Conservation (phyloP, 2,888 invertebrate species). For the Cinara cedri region DNA sequence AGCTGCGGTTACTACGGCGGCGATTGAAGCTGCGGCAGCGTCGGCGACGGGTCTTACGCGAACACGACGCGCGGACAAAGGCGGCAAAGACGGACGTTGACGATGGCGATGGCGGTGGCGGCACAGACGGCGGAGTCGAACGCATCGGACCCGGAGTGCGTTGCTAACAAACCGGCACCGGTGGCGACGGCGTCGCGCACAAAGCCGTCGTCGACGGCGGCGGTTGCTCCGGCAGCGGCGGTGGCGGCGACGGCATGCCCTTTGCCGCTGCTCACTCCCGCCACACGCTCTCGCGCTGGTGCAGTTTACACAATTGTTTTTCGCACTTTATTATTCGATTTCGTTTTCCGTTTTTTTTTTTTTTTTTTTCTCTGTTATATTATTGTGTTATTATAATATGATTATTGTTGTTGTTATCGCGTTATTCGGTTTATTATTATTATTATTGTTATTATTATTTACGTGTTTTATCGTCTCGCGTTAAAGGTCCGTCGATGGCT, state of each 20-base stretch:
- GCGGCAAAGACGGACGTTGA: conserved; percentile 10
- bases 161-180: conserved; percentile 45
- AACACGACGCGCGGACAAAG: not conserved
- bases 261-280: conserved; percentile 29
- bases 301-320: conserved; percentile 45
- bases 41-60: not conserved
- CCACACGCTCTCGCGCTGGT: not conserved
- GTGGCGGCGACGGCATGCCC: conserved; percentile 13
- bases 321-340: not conserved
- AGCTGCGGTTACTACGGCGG: not conserved
- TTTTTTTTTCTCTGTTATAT: too few species aligned
- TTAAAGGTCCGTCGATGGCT: not conserved
- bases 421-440: too few species aligned
- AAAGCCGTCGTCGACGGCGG: not conserved
- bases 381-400: not conserved
- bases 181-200: not conserved
- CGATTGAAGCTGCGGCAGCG: conserved; percentile 17
- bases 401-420: not conserved
- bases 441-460: not conserved
- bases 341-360: not conserved
- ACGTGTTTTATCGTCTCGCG: not conserved
- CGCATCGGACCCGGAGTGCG: conserved; percentile 23
- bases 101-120: not conserved
- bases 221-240: conserved; percentile 5
- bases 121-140: too few species aligned